Base-by-base conservation (phyloP, 2,113 vertebrate genomes). In the Hymenochirus boettgeri region DNA sequence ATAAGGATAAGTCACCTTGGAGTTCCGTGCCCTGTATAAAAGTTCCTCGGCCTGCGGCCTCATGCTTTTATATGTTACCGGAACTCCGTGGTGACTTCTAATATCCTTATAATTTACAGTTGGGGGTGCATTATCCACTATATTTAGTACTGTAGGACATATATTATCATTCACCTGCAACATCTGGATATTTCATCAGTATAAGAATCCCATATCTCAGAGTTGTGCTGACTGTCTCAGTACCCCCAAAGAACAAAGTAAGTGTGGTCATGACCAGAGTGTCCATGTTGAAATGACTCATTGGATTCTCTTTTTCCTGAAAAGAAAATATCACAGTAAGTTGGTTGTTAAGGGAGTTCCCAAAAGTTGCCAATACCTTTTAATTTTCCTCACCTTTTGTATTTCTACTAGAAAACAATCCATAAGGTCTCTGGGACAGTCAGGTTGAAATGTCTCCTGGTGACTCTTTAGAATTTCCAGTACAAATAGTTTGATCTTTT, bases 181-280 rank as follows among this genome's bases (percentile, higher is more conserved):
- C 78, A 7, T 84, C n/a, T 1, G 86, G 86, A 35, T 87, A 59
- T 61, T 87, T 89, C 55, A 90, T 81, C 51, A 92, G 58, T 26
- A 89, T 71, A 52, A 77, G 80, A 2, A 91, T 72, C 2, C 74
- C 76, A 5, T 80, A 89, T 82, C 74, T 75, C 42, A 92, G 57
- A 8, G 87, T 89, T 31, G 81, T 84, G 71, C 87, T 89, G 27
- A 81, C 87, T 19, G 88, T 88, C 62, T 92, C 82, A 0, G 85
- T 92, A 70, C 87, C 85, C 3, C 86, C 82, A 7, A 85, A 23
- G 69, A 86, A 92, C 27, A 89, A 75, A 62, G 87, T 86, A 3
- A 85, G 10, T 1, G 85, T 82, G 0, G 77, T 90, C 19, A 76
- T 69, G 13, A 81, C 57, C 73, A 89, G 2, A 4, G 83, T 89